Percentiles rank a stretch among this genome's conserved stretches.
Conservation (phyloP, 2,797 vertebrate species). For the Platalea minor region DNA sequence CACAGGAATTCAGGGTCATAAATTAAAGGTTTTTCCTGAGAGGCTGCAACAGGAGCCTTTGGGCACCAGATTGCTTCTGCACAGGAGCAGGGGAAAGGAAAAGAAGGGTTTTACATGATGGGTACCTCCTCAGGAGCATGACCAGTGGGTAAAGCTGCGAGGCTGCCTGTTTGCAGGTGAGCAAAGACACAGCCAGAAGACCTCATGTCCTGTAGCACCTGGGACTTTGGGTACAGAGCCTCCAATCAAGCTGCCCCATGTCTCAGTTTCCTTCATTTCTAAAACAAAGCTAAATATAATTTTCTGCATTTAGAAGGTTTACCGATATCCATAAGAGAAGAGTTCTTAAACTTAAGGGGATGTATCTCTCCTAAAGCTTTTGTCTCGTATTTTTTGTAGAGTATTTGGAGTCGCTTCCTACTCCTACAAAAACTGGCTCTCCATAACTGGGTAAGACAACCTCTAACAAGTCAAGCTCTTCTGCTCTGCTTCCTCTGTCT, state of each 20-base stretch:
- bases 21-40: not conserved
- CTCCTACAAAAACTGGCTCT: not conserved
- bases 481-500: not conserved
- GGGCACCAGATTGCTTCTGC: not conserved
- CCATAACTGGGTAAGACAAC: not conserved
- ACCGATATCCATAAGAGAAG: not conserved
- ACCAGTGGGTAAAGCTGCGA: not conserved
- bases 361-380: not conserved
- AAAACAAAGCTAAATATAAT: not conserved
- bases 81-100: not conserved
- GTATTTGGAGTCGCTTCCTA: not conserved
- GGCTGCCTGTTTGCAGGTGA: fast-evolving
- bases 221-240: not conserved
- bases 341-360: not conserved
- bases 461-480: not conserved
- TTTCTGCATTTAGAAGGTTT: not conserved
- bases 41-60: not conserved
- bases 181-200: not conserved
- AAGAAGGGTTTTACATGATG: not conserved
- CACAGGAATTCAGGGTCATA: not conserved
- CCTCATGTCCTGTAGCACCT: not conserved
- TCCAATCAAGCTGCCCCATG: fast-evolving
- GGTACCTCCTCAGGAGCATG: fast-evolving
- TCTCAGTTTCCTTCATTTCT: not conserved
- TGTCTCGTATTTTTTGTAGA: fast-evolving